These are phyloP conservation scores for Euborellia annulipes DNA, from an alignment of 1,140 invertebrate genomes.

Conservation along the genomic window DNA sequence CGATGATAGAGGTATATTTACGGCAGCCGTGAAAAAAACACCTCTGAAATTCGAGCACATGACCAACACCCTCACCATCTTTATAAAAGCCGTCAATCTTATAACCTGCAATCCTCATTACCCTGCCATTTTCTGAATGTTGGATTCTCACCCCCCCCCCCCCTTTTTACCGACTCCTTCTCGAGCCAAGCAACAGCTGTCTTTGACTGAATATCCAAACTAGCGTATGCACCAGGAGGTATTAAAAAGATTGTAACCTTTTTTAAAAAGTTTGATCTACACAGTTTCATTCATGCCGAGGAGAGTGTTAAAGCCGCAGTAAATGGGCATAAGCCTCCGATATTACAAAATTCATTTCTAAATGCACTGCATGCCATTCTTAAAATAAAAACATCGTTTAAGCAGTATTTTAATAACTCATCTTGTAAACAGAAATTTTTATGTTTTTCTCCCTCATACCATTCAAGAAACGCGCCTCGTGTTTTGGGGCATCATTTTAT, in stretches of 20 bases:
- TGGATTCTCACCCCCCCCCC: slow-evolving; percentile 4
- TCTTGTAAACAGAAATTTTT: slow-evolving; percentile 13
- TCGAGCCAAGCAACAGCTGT: slow-evolving; percentile 4
- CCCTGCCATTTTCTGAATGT: slow-evolving; percentile 1
- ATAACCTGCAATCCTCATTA: background rate
- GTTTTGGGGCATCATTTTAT: slow-evolving; percentile 8
- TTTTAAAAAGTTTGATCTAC: slow-evolving; percentile 5
- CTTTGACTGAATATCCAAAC: slow-evolving; percentile 5
- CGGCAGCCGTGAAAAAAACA: slow-evolving; percentile 9
- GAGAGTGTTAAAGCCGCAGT: slow-evolving; percentile 6
- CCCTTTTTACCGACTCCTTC: background rate
- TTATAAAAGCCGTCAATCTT: slow-evolving; percentile 5
- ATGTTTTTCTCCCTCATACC: slow-evolving; percentile 10
- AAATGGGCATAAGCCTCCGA: slow-evolving; percentile 5
- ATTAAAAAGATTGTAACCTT: slow-evolving; percentile 6
- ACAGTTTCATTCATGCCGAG: slow-evolving; percentile 6
- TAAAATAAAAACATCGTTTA: slow-evolving; percentile 17
- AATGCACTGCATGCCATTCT: slow-evolving; percentile 22
- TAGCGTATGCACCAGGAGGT: slow-evolving; percentile 3
- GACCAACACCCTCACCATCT: background rate
- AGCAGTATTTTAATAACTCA: slow-evolving; percentile 14
- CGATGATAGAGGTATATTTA: slow-evolving; percentile 6
- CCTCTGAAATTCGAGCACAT: slow-evolving; percentile 7
- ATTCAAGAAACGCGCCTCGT: slow-evolving; percentile 12
- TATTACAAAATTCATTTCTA: slow-evolving; percentile 8